Base-by-base conservation (phyloP, 2,888 invertebrate species). In the Harpagoxenus sublaevis region DNA sequence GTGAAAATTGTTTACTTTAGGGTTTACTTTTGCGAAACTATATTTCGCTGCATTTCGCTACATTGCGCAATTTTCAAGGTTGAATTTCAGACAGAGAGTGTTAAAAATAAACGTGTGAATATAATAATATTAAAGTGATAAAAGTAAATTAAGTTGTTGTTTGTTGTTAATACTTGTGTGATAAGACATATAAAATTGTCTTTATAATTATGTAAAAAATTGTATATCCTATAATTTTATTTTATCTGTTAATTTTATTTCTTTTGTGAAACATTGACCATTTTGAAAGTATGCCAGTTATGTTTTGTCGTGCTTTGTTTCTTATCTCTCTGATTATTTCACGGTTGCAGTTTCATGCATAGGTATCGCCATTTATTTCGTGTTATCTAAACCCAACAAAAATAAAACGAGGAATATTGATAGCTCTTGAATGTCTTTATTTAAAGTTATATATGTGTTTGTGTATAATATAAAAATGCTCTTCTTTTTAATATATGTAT, bases 301-400 rank as follows among this genome's bases (percentile, higher is more conserved):
- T 28, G 31, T 60, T 62, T 62, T 18, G 3, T 51, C 48, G 5
- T 48, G 15, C 18, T 55, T 66, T 66, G 18, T 15, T 53, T 2
- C 53, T 53, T 66, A 68, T 68, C 68, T 66, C 53, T 77, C 31
- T 8, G 9, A 15, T 68, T 68, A 42, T 55, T 55, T 28, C 18
- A 2, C 2, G 12, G 18, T 28, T 77, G 10, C 53, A 42, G n/a
- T 78, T 77, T 75, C 35, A 75, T 39, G 48, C n/a, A 39, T 28
- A 23, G 23, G 23, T 23, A 18, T 39, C 2, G 12, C 10, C 10
- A 65, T 39, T 18, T 28, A 63, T 0, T 39, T 89, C 79, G 83
- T 55, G 60, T 88, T 82, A 79, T 74, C 66, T 1, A 57, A 79
- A 23, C 23, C 23, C 23, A 23, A 23, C 23, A 23, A 23, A 23